Evolutionary conservation across 2,797 vertebrate species (phyloP).

Genomic region (Enteromius trimaculatus): DNA sequence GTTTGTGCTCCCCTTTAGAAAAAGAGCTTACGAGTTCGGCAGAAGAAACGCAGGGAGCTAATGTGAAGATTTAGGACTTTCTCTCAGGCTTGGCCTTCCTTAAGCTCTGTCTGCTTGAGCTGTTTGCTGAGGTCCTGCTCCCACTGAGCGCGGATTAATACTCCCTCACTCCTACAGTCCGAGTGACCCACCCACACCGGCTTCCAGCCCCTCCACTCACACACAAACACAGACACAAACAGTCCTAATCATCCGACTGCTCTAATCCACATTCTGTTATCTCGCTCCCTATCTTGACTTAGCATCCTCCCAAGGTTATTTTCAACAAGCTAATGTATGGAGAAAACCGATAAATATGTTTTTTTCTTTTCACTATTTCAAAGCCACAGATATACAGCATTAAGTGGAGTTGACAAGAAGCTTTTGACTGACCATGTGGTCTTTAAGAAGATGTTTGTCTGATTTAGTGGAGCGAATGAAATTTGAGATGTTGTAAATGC

Average conservation of each 20-base stretch:
- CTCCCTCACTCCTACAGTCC: constrained; percentile 70
- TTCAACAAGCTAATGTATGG: constrained; percentile 59
- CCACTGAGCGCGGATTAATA: constrained; percentile 98
- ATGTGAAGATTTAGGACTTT: constrained; percentile 98
- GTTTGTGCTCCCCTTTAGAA: constrained; percentile 96
- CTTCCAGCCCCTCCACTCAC: constrained; percentile 14
- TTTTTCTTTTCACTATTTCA: constrained; percentile 50
- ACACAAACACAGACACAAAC: constrained; percentile 49
- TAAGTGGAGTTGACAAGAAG: constrained; percentile 33
- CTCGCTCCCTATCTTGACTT: constrained; percentile 92
- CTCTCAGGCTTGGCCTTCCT: constrained; percentile 90
- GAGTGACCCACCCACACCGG: constrained; percentile 32
- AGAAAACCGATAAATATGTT: constrained; percentile 72
- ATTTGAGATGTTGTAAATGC: constrained; percentile 23
- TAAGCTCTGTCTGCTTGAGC: constrained; percentile 94
- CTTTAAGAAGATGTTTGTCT: constrained; percentile 34
- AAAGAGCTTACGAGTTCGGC: constrained; percentile 95
- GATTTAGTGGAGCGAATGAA: not conserved
- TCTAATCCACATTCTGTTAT: constrained; percentile 91
- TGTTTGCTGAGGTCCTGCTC: constrained; percentile 91
- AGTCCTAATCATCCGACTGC: constrained; percentile 86
- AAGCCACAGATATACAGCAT: constrained; percentile 32
- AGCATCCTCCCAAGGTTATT: constrained; percentile 87
- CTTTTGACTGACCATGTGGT: constrained; percentile 16
- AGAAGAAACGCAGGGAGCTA: constrained; percentile 94